Base-by-base conservation (phyloP, 2,888 invertebrate species). In the Chromoteleia sp. region DNA sequence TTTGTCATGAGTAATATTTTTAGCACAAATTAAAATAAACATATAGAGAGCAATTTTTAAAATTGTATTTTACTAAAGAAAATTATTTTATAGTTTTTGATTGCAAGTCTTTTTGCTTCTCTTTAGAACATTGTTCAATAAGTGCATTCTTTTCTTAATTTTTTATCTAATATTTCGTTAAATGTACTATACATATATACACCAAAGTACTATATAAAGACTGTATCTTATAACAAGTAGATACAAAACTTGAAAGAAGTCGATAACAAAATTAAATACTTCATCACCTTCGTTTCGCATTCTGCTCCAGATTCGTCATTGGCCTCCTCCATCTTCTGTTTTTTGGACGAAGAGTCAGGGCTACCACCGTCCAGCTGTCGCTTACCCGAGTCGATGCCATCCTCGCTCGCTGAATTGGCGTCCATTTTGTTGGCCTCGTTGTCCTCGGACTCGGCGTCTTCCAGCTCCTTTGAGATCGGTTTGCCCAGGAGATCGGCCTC, bases 401-500 rank as follows among this genome's bases (percentile, higher is more conserved):
- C 91, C 29, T 88, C 91, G 58, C 87, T 88, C n/a, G 86, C 85
- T 1, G 88, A 89, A 25, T 87, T 87, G 30, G 79, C 84, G 10
- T 86, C 88, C 1, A 63, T 83, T 75, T 87, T 90, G 0, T 85
- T 88, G 65, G 85, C 86, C 36, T 89, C 91, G 39, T 88, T 87
- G 10, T 91, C 91, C 15, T 89, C 87, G 19, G 88, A 88, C 29
- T 88, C 92, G 6, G 86, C 89, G 10, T 89, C 89, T 17, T 91
- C 91, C 4, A 88, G 86, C 15, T 90, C 87, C 29, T 90, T 89
- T 0, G 78, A 86, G 41, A 88, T 83, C 8, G 89, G 79, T 61
- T 90, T 89, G 0, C 91, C 91, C 4, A 91, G 84, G 6, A 91
- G 85, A 74, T 91, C 90, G n/a, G 90, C 89, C 82, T 91, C 90